Base-by-base conservation (phyloP, 2,113 vertebrate genomes). In the Aspiorhynchus laticeps region DNA sequence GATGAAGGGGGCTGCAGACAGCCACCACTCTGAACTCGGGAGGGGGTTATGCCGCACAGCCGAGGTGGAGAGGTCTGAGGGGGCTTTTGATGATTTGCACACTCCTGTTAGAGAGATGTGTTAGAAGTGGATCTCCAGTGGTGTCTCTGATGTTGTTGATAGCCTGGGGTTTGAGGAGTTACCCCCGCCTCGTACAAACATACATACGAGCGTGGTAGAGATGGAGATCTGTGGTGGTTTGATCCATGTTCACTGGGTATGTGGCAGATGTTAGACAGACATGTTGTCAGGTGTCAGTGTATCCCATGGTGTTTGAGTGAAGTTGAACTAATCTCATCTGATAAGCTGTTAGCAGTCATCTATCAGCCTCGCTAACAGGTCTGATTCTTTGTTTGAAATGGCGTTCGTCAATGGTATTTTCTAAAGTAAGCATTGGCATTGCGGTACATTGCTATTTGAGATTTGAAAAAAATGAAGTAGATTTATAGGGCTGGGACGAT, bases 71-170 rank as follows among this genome's bases (percentile, higher is more conserved):
- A 85, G 51, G 82, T 87, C 79, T 61, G 19, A 33, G 71, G 46
- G 63, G 76, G 84, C 53, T 85, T 88, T 89, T 87, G 88, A 89
- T 83, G 78, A 86, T 86, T 86, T 65, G 77, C 77, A 82, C 48
- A 80, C 86, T 69, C 78, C 78, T 76, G 77, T 89, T 86, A 69
- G 84, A 85, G 48, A 61, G 10, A 65, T 41, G 83, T 81, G 87
- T 86, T 86, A 84, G 86, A 90, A 87, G 88, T 80, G 36, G 53
- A 79, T 80, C 84, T 86, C 87, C 76, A 69, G 56, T 86, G 53
- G 75, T 78, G 43, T 73, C 46, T 86, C 80, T 88, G 84, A 90
- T 88, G 86, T 86, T 85, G 74, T 67, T 21, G 31, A 80, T 65
- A 83, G 74, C 86, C 85, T 61, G 75, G 6, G 33, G 86, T 76